Evolutionary conservation across 2,797 vertebrate genomes (phyloP), one percentile per base, ranked within the genome.

Genomic region (Microctenopoma lineatum): DNA sequence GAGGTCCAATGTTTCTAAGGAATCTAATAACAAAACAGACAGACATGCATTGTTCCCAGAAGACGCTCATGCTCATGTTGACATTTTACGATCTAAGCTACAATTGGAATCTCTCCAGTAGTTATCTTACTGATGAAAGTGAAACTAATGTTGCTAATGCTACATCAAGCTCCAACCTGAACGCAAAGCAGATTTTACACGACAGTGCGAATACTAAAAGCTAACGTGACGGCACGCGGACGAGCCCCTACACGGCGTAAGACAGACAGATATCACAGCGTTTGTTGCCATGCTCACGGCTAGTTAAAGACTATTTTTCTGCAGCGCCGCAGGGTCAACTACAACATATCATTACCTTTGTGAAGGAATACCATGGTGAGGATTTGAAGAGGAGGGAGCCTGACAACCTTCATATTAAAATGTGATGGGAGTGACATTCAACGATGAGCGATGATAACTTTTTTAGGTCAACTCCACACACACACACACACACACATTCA

Each of bases 391-490:
- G 54, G 59, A 70, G 41, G 77, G 59, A 52, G 55, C 39, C 80
- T 85, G 84, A 77, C 82, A 89, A 83, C 53, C 66, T 80, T 71
- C 78, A 62, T 68, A 79, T 73, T 68, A 65, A 74, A 79, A 79
- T 11, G 13, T 72, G 77, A 85, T 82, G 67, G 75, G 63, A 78
- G 52, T 80, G 77, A 85, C 82, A 81, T 81, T 85, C 73, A 66
- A 16, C 41, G 8, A 55, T 84, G 84, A 84, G 68, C 74, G 73
- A 87, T 54, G 60, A 57, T 68, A 70, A 84, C 66, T 81, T 86
- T 85, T 85, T 91, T 89, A 89, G 85, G 87, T 89, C 90, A 90
- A 79, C 71, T 84, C 60, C 34, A 60, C 48, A 55, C 53, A 56
- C 59, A 60, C 78, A 65, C 76, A 67, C 62, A 66, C 46, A 47